Evolutionary conservation across 2,113 vertebrate species (phyloP), one percentile per base, ranked within the genome.

Genomic region (Ammodytes dubius): DNA sequence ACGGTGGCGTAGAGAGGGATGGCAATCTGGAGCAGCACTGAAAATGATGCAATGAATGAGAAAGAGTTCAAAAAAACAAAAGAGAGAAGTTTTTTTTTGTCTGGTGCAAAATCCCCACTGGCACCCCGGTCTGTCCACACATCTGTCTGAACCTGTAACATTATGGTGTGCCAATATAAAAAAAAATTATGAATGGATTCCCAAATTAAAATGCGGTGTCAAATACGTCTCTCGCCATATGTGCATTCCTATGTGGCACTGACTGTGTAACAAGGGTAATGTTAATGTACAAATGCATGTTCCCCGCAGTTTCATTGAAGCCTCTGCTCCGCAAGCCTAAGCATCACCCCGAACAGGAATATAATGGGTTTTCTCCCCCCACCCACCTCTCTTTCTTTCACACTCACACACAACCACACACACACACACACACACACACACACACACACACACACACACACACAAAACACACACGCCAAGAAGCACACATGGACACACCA

Each of bases 291-390:
- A 59, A 79, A 53, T 39, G 0, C 56, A 43, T n/a, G 58, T 27
- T 27, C 12, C n/a, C 70, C 79, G 80, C 88, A 70, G 77, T 53
- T 85, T 82, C 84, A 88, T 81, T 85, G 72, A 83, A 78, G 52
- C 43, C 7, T 75, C 17, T 52, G 17, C 67, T 82, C 63, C 7
- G 7, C 27, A 74, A 87, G 61, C 61, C 37, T 81, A 73, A 81
- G 66, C 79, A 75, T 83, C 82, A 80, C 37, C 27, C 60, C 4
- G 10, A 69, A 70, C 49, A 60, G 64, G 76, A 70, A 67, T 74
- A 37, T 59, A 77, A 83, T 66, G 68, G 57, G 13, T 68, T 60
- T 72, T 58, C 50, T 11, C 49, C 61, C 54, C 15, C 50, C 70
- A 50, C 57, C 42, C 17, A 45, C 47, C 66, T 47, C 57, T 39